Percentiles rank a stretch among this genome's conserved stretches.
phyloP scores from a whole-genome alignment of 2,113 vertebrate genomes.

The Syngnathus scovelli region DNA sequence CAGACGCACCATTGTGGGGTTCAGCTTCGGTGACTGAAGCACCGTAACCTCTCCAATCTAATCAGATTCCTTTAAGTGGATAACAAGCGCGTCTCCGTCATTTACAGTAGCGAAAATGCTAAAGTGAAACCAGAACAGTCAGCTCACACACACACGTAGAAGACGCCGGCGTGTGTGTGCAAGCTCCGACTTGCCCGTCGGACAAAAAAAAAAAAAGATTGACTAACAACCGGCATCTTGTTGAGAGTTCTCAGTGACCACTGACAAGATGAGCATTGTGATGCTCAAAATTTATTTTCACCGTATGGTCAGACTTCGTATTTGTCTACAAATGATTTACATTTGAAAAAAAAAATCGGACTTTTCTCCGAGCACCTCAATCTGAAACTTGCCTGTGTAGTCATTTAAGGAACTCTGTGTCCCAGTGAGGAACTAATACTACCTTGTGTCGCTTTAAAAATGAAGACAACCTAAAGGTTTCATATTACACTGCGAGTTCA shows the following conservation, averaged over 20 bases:
- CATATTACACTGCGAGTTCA: background rate
- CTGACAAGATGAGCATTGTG: slow-evolving; percentile 62
- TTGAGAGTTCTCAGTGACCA: slow-evolving; percentile 48
- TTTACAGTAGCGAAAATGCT: slow-evolving; percentile 66
- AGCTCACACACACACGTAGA: slow-evolving; percentile 41
- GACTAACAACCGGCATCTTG: slow-evolving; percentile 63
- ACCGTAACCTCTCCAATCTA: slow-evolving; percentile 63
- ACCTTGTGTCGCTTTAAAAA: background rate
- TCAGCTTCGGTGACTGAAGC: slow-evolving; percentile 57
- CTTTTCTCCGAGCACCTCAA: background rate
- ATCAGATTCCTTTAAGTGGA: slow-evolving; percentile 64
- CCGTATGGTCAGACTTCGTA: too few relatives aligned
- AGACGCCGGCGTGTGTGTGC: background rate
- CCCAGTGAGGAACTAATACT: slow-evolving; percentile 1
- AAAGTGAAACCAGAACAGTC: slow-evolving; percentile 59
- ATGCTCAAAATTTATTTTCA: slow-evolving; percentile 15
- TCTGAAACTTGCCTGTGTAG: background rate
- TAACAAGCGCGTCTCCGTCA: slow-evolving; percentile 68
- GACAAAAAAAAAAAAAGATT: slow-evolving; percentile 60
- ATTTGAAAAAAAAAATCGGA: too few relatives aligned
- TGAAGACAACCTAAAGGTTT: background rate
- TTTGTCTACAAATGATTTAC: too few relatives aligned
- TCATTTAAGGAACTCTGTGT: background rate
- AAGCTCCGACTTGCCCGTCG: slow-evolving; percentile 35
- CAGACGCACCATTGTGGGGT: slow-evolving; percentile 53